Evolutionary conservation across 2,113 vertebrate species (phyloP), one percentile per base, ranked within the genome.

Genomic region (Nibea albiflora): DNA sequence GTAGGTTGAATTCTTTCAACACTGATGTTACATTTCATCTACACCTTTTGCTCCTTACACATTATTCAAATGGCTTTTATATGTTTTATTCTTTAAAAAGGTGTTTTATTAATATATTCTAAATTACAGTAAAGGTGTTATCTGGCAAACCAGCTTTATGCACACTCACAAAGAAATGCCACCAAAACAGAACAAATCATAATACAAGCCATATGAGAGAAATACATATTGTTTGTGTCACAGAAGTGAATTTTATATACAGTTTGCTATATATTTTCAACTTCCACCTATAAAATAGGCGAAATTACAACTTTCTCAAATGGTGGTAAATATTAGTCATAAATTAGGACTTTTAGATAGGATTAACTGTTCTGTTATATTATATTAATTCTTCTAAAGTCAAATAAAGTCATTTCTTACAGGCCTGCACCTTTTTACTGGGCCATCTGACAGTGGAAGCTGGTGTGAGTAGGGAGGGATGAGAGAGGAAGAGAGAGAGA

Each of bases 401-500:
- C 22, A 4, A 52, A 49, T 16, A 16, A 17, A 42, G 46, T 20
- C 15, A 47, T 61, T 24, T 24, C 20, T 68, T 17, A 52, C 35
- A 73, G 68, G 61, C 57, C 58, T 61, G 2, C 75, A 80, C 80
- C 81, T 83, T 69, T 72, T 46, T 26, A 60, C 35, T 16, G 31
- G 52, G n/a, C 47, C 39, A 20, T 68, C 12, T 58, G 81, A 35
- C 74, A 17, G 49, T 14, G 72, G 69, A 28, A 19, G 52, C 24
- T 72, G 53, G 67, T 72, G 76, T 24, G 11, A 7, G 52, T 22
- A 49, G 61, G 72, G 68, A 69, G 81, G 67, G 81, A 73, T 77
- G 76, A 81, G 19, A 69, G 69, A 56, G 39, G 15, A 57, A 53
- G 52, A 11, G 61, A 31, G 60, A 68, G 77, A 17, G 53, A 68